These are phyloP conservation scores for Diglossa cyanea DNA, from an alignment of 2,797 vertebrate species.

Conservation along the genomic window DNA sequence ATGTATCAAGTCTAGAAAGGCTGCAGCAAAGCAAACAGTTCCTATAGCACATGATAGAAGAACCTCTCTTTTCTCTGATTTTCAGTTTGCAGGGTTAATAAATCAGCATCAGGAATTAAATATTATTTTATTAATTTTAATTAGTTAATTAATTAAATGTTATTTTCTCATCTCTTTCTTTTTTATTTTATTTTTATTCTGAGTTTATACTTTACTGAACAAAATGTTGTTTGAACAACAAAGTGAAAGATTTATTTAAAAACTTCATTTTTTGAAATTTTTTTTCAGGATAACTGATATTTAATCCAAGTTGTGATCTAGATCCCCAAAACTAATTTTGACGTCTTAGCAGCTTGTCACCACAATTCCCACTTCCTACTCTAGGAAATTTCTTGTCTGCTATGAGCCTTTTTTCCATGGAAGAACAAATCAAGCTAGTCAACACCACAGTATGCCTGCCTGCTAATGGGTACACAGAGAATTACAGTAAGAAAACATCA, in stretches of 20 bases:
- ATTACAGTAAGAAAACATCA: not conserved
- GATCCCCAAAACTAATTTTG: not conserved
- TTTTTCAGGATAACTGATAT: not conserved
- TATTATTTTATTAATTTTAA: not conserved
- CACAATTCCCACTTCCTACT: not conserved
- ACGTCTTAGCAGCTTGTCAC: not conserved
- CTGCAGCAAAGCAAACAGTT: not conserved
- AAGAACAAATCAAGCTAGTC: not conserved
- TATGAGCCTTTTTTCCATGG: not conserved
- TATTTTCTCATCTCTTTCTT: not conserved
- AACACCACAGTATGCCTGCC: not conserved
- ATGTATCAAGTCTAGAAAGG: not conserved
- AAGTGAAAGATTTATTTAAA: not conserved
- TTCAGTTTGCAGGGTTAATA: not conserved
- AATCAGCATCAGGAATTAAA: not conserved
- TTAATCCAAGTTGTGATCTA: not conserved
- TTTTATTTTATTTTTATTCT: not conserved
- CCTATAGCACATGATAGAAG: fast-evolving
- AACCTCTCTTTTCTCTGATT: not conserved
- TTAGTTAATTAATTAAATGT: not conserved
- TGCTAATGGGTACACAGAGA: not conserved
- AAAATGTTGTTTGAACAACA: not conserved
- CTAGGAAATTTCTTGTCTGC: not conserved
- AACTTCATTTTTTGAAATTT: fast-evolving
- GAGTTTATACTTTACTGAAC: not conserved